Conservation (phyloP, 2,888 invertebrate genomes). For the Drosophila anceps region DNA sequence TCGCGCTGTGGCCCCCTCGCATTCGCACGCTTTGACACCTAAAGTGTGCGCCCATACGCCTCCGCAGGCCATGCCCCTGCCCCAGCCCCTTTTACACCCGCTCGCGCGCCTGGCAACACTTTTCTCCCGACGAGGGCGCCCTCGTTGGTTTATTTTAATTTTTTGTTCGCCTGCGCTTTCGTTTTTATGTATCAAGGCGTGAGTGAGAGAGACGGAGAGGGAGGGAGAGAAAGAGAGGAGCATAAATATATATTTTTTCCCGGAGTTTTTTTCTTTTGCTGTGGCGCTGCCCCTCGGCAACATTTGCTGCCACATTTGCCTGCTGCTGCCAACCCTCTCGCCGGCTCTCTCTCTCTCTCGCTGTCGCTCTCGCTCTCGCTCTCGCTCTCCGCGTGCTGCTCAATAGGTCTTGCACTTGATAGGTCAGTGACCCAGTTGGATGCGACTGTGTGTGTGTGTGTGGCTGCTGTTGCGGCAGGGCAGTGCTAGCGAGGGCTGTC, state of each 20-base stretch:
- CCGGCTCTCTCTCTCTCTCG: constrained; percentile 26
- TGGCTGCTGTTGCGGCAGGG: constrained; percentile 62
- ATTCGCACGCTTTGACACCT: constrained; percentile 75
- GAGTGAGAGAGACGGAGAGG: constrained; percentile 24
- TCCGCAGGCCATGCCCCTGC: constrained; percentile 34
- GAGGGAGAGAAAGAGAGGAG: constrained; percentile 25
- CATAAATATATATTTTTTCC: constrained; percentile 32
- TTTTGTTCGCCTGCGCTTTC: constrained; percentile 78
- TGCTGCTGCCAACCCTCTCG: constrained; percentile 38
- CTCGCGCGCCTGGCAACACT: constrained; percentile 37
- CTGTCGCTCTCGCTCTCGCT: constrained; percentile 23
- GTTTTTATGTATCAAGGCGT: constrained; percentile 60
- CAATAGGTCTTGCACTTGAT: constrained; percentile 84
- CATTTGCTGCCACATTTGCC: constrained; percentile 61
- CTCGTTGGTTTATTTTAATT: constrained; percentile 77
- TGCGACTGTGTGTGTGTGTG: constrained; percentile 28
- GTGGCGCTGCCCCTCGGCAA: constrained; percentile 40
- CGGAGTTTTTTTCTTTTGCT: constrained; percentile 18
- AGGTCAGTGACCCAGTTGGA: constrained; percentile 83
- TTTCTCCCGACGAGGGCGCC: constrained; percentile 32
- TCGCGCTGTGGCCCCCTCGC: constrained; percentile 28
- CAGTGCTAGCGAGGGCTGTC: constrained; percentile 63
- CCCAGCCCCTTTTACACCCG: not conserved
- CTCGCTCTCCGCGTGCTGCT: constrained; percentile 51
- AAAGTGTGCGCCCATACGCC: constrained; percentile 79